Evolutionary conservation across 2,888 invertebrate genomes (phyloP), one percentile per base, ranked within the genome.

Genomic region (Pterostichus madidus): DNA sequence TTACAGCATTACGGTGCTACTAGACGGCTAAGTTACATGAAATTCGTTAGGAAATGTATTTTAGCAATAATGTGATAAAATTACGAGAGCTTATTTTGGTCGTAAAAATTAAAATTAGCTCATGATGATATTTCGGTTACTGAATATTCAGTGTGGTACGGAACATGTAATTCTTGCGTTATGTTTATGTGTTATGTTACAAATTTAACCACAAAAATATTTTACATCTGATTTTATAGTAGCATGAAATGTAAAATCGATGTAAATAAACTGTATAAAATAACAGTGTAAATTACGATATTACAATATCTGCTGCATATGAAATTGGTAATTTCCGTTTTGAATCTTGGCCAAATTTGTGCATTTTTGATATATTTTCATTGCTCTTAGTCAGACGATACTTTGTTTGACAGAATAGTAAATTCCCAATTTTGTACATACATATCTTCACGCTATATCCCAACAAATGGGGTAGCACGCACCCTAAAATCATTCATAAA

Each of bases 311-410:
- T 75, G 52, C 75, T 75, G 75, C 75, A 75, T 75, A 75, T 75
- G 52, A 75, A 75, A 75, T 75, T 75, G 75, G 75, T 75, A 52
- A 75, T 75, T 75, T 75, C 75, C 75, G 75, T 75, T 75, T 75
- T 75, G 75, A 52, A 32, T 75, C 49, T 75, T 75, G 32, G 52
- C 75, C 75, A 75, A 75, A 75, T 75, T 75, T 75, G 75, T 75
- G 75, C 73, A 75, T 75, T 75, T 75, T 75, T 75, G 75, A 75
- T 75, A 52, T 75, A 75, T 75, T 75, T 75, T 75, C 32, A 75
- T 75, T 49, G 75, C 75, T 75, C 31, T 75, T 52, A 32, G 75
- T 75, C 75, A 75, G 68, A 71, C 75, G 49, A 75, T 75, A 75
- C 75, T 52, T 73, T 73, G 24, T 73, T 75, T 75, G 49, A 75